Percentiles rank a stretch among this genome's conserved stretches.
These are phyloP conservation scores for Oligia fasciuncula DNA, from an alignment of 2,888 invertebrate genomes.

Conservation along the genomic window DNA sequence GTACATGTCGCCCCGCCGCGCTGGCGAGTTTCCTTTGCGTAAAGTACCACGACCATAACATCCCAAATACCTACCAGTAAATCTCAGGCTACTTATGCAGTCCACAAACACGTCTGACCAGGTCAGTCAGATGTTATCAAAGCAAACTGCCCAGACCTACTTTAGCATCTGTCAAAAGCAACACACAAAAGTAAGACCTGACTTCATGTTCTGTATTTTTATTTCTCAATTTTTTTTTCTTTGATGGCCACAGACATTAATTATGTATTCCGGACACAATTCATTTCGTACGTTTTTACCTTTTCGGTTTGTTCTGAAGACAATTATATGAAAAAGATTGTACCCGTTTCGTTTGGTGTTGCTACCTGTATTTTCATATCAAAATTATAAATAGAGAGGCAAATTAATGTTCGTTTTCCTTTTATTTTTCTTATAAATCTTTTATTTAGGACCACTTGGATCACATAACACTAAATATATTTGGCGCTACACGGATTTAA, in stretches of 20 bases:
- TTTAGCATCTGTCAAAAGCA: slow-evolving; percentile 57
- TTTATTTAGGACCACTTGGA: background rate
- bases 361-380: slow-evolving; percentile 24
- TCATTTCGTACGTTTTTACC: slow-evolving; percentile 53
- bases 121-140: slow-evolving; percentile 31
- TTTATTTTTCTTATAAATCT: background rate
- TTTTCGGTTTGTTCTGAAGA: slow-evolving; percentile 41
- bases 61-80: background rate
- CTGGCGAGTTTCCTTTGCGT: too few species aligned
- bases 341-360: slow-evolving; percentile 16
- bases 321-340: slow-evolving; percentile 33
- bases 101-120: slow-evolving; percentile 4
- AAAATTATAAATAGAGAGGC: slow-evolving; percentile 10
- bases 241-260: slow-evolving; percentile 46
- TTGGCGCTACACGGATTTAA: background rate
- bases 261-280: slow-evolving; percentile 62
- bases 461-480: background rate
- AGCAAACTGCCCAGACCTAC: slow-evolving; percentile 43
- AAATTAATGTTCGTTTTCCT: slow-evolving; percentile 2
- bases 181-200: slow-evolving; percentile 41
- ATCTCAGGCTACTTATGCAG: slow-evolving; percentile 18
- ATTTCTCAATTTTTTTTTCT: slow-evolving; percentile 33
- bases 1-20: too few species aligned
- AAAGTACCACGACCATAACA: too few species aligned
- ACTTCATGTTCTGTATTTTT: slow-evolving; percentile 26